phyloP scores from a whole-genome alignment of 2,797 vertebrate genomes.

The Coranthus polyacanthus region DNA sequence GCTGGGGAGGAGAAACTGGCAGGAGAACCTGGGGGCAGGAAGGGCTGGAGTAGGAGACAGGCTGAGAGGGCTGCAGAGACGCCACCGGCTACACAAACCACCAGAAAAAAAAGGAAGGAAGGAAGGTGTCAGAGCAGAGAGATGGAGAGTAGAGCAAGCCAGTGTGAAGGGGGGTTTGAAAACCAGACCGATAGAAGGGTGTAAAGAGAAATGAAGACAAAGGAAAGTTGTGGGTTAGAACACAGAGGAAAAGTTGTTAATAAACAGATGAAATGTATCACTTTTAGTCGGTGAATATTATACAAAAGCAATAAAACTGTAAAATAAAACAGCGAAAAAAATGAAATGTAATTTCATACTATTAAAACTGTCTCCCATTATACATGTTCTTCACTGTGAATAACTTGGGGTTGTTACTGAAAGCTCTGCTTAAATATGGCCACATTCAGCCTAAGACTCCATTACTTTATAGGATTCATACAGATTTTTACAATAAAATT shows the following conservation, averaged over 20 bases:
- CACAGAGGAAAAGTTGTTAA: conserved; percentile 66
- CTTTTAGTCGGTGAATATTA: conserved; percentile 19
- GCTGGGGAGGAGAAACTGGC: conserved; percentile 99
- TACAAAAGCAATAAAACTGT: conserved; percentile 9
- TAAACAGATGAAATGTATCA: conserved; percentile 51
- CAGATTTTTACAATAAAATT: too few relatives aligned
- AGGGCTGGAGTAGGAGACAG: conserved; percentile 95
- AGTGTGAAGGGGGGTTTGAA: conserved; percentile 47
- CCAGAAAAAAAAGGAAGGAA: conserved; percentile 47
- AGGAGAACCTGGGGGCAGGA: conserved; percentile 99
- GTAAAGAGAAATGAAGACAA: conserved; percentile 70
- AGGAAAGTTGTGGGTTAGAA: conserved; percentile 69
- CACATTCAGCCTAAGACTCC: too few relatives aligned
- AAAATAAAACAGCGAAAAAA: background rate
- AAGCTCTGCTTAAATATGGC: background rate
- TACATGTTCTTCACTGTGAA: background rate
- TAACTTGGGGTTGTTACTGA: background rate
- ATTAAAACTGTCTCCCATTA: conserved; percentile 14
- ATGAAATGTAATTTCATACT: background rate
- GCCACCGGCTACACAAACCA: conserved; percentile 88
- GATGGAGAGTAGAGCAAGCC: conserved; percentile 37
- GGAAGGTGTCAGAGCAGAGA: conserved; percentile 45
- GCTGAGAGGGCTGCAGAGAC: conserved; percentile 95
- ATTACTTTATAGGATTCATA: too few relatives aligned
- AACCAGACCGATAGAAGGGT: conserved; percentile 43